These are phyloP conservation scores for Lysandra bellargus DNA, from an alignment of 2,888 invertebrate species.

Conservation along the genomic window DNA sequence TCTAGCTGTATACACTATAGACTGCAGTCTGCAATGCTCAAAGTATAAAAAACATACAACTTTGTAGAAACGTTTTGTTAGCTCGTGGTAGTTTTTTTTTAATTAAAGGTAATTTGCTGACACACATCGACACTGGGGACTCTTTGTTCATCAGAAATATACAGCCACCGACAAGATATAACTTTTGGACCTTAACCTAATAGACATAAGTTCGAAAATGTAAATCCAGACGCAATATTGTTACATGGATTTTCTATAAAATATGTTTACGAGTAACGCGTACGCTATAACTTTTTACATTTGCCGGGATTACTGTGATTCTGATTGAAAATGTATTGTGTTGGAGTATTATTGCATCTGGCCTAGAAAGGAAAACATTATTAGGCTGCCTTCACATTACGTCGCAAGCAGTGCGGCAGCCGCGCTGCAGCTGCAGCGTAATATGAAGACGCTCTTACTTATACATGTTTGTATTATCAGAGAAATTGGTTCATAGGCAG, in stretches of 20 bases:
- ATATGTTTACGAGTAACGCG: background rate
- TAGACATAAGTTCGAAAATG: background rate
- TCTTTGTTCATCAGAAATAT: background rate
- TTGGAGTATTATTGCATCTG: background rate
- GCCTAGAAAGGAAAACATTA: background rate
- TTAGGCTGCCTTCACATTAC: no score
- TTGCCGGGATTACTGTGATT: background rate
- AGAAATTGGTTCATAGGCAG: no score
- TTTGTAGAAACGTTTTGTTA: background rate
- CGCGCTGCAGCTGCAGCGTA: no score
- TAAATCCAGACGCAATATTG: background rate
- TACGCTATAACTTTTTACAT: background rate
- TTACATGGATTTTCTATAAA: background rate
- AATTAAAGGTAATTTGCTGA: background rate
- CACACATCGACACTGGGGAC: background rate
- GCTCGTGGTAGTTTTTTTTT: background rate
- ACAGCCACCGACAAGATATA: background rate
- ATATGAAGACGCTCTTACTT: no score
- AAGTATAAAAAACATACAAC: background rate
- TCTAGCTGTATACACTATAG: background rate
- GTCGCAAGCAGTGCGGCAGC: no score
- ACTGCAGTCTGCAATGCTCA: background rate
- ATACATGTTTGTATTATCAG: no score
- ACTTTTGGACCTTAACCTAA: background rate
- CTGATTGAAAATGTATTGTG: background rate